Base-by-base conservation (phyloP, 2,113 vertebrate species). In the Sylvilagus bachmani region DNA sequence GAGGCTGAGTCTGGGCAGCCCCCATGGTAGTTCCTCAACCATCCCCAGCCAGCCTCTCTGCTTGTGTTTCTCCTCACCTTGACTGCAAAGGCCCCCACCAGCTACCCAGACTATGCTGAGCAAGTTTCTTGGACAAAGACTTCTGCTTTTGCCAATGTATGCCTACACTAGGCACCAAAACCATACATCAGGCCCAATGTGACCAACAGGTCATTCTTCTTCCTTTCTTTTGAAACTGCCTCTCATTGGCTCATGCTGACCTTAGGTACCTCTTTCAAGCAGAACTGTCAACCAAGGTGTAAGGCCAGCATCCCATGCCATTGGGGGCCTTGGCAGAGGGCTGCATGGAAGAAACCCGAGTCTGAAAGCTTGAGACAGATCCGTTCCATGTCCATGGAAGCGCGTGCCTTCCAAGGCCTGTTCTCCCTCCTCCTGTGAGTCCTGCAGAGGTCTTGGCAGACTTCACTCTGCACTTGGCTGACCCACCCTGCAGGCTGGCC, bases 1-100 rank as follows among this genome's bases (percentile, higher is more conserved):
- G 3, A 0, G 3, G 73, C 31, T 44, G 49, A 0, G 22, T 44
- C 22, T 1, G 0, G 0, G 36, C 61, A 8, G n/a, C 10, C 27
- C 78, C 66, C n/a, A 11, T 10, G 33, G 67, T 2, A 1, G 29
- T 11, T 38, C 49, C 61, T 64, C 13, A n/a, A 9, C 12, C 0
- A 12, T 19, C 36, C 80, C 25, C 0, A 0, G 21, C 29, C 75
- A 67, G n/a, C 7, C 13, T 6, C 22, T 4, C 7, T 13, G 36
- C 36, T 38, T 51, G 31, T 4, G 10, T 55, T 77, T 61, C 33
- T 66, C 66, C 51, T 51, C 33, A 51, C 31, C 27, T 21, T 31
- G 53, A 38, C 10, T 31, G 10, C 36, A 10, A 29, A n/a, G 11
- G 2, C 14, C 49, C n/a, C 33, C 16, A 16, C 44, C 75, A 62